phyloP scores from a whole-genome alignment of 2,888 invertebrate genomes.

The Aplocera efformata region DNA sequence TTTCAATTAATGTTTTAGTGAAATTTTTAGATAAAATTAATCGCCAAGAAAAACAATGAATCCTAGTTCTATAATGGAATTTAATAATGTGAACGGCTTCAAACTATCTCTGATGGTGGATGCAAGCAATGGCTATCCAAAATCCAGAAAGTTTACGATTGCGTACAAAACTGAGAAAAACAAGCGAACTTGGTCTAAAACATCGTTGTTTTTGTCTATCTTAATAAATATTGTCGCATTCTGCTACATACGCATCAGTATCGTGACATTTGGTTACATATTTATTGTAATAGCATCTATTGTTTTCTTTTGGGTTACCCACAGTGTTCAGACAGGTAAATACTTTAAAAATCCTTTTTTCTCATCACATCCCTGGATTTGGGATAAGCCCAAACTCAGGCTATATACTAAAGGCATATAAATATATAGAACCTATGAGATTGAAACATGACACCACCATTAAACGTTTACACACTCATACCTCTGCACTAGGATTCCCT shows the following conservation, averaged over 20 bases:
- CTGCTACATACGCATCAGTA: slow-evolving; percentile 52
- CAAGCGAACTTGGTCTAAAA: slow-evolving; percentile 48
- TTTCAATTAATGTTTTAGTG: too few species aligned
- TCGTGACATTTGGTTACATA: slow-evolving; percentile 54
- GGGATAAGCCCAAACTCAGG: too few species aligned
- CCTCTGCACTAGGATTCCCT: too few species aligned
- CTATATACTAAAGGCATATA: too few species aligned
- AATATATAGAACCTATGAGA: too few species aligned
- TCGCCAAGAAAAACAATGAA: background rate
- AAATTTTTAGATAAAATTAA: too few species aligned
- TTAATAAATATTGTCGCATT: slow-evolving; percentile 58
- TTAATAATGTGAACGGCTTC: slow-evolving; percentile 67
- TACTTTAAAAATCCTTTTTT: background rate
- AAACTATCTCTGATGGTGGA: slow-evolving; percentile 50
- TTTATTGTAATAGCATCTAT: slow-evolving; percentile 56
- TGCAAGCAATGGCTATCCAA: slow-evolving; percentile 45
- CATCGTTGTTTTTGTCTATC: slow-evolving; percentile 52
- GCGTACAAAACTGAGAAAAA: slow-evolving; percentile 53
- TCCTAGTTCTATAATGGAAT: slow-evolving; percentile 25
- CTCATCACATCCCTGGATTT: too few species aligned
- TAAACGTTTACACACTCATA: too few species aligned
- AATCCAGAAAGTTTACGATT: slow-evolving; percentile 59
- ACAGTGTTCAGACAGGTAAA: slow-evolving; percentile 69
- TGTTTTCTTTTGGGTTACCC: slow-evolving; percentile 66
- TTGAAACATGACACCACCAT: too few species aligned